A percentile compares a stretch with the other conserved stretches of the same genome.
These are phyloP conservation scores for Tenthredo distinguenda DNA, from an alignment of 2,888 invertebrate species.

Conservation along the genomic window DNA sequence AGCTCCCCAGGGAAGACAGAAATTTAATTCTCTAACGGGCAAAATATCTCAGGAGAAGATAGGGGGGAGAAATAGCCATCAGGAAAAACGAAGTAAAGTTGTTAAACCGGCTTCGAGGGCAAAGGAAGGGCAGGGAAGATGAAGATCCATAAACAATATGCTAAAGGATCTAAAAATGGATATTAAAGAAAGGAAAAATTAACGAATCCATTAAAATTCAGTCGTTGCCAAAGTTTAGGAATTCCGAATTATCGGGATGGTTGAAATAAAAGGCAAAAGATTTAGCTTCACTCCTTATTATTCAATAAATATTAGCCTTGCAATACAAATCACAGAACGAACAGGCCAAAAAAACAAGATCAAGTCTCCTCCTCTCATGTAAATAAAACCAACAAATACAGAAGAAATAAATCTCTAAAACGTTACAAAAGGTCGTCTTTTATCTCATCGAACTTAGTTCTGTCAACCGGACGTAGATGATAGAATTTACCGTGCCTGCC, in stretches of 20 bases:
- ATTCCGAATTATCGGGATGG: neutral
- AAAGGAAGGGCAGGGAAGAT: neutral
- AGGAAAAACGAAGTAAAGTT: slow-evolving; percentile 18
- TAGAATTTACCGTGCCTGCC: slow-evolving; percentile 85
- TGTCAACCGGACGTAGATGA: slow-evolving; percentile 73
- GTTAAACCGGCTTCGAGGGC: slow-evolving; percentile 28
- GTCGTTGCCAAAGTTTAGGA: slow-evolving; percentile 23
- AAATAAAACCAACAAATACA: slow-evolving; percentile 41
- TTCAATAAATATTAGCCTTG: slow-evolving; percentile 21
- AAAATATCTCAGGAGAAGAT: slow-evolving; percentile 17
- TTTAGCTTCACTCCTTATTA: neutral
- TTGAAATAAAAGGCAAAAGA: slow-evolving; percentile 19
- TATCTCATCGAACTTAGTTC: slow-evolving; percentile 79
- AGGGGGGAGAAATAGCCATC: slow-evolving; percentile 16
- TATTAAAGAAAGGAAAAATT: neutral
- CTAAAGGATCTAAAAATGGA: neutral
- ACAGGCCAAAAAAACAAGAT: slow-evolving; percentile 1
- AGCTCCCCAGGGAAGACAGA: neutral
- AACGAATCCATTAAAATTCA: neutral
- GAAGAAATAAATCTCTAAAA: slow-evolving; percentile 37
- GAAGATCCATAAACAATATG: neutral
- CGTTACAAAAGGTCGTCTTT: slow-evolving; percentile 60
- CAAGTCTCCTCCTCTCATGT: neutral
- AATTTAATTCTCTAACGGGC: neutral
- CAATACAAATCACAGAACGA: neutral